These are phyloP conservation scores for Hippoglossus stenolepis DNA, from an alignment of 2,113 vertebrate genomes.

Conservation along the genomic window DNA sequence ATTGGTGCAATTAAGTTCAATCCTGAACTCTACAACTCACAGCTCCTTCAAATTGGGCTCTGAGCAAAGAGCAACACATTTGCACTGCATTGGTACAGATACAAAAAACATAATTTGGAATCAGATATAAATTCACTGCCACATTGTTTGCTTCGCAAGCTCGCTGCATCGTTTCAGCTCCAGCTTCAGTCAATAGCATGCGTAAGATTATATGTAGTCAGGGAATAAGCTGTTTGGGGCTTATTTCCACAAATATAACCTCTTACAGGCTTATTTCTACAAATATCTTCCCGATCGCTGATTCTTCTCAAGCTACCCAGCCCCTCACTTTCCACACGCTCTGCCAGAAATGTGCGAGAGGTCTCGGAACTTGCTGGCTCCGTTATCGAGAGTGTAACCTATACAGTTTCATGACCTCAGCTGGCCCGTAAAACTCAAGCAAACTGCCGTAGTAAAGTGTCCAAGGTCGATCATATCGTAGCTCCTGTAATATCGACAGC, in stretches of 20 bases:
- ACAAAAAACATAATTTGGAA: slow-evolving; percentile 34
- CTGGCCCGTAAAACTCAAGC: slow-evolving; percentile 57
- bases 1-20: slow-evolving; percentile 26
- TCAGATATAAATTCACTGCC: slow-evolving; percentile 21
- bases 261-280: slow-evolving; percentile 43
- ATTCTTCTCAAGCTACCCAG: slow-evolving; percentile 40
- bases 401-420: slow-evolving; percentile 71
- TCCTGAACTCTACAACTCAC: slow-evolving; percentile 9
- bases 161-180: slow-evolving; percentile 40
- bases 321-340: slow-evolving; percentile 42
- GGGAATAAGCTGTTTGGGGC: slow-evolving; percentile 43
- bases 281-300: slow-evolving; percentile 54
- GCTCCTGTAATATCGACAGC: slow-evolving; percentile 57
- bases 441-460: slow-evolving; percentile 64
- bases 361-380: slow-evolving; percentile 58
- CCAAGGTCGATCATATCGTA: slow-evolving; percentile 63
- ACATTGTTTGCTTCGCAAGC: slow-evolving; percentile 9
- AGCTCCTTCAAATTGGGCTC: no score
- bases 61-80: slow-evolving; percentile 2
- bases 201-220: slow-evolving; percentile 49
- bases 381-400: slow-evolving; percentile 58
- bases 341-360: slow-evolving; percentile 60
- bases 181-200: slow-evolving; percentile 41
- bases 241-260: slow-evolving; percentile 52
- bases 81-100: neutral